Evolutionary conservation across 2,797 vertebrate species (phyloP), one percentile per base, ranked within the genome.

Genomic region (Tinamus major): DNA sequence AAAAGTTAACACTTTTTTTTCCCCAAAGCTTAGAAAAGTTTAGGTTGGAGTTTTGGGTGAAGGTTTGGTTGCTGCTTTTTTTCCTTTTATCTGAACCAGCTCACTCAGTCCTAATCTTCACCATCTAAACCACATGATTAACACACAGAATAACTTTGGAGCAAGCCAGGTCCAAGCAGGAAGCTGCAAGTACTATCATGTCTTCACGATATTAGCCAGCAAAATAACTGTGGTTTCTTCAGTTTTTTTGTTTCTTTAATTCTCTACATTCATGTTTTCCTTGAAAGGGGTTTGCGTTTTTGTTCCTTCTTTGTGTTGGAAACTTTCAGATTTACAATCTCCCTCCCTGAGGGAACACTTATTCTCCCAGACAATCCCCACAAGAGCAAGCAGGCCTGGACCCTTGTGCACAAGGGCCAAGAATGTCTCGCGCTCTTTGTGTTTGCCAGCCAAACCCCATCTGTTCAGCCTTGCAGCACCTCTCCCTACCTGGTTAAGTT

Each of bases 61-160:
- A 96, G 72, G 20, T 62, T 95, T 90, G 58, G 72, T 95, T 87
- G 75, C 65, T 94, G 94, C 75, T 79, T 95, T 89, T 89, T 33
- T 58, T 86, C 42, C 82, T 97, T 97, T 94, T 96, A 97, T 96
- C 95, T 96, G 86, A 92, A 95, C 49, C 84, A 96, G 93, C 95
- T 97, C 94, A 63, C 87, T 96, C 86, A 89, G 69, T 58, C 76
- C 83, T 97, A 96, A 97, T 97, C 97, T 96, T 93, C 82, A 92
- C 79, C 90, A 97, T 97, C 97, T 97, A 96, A 97, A 96, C 96
- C 96, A 94, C 97, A 97, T 91, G 88, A 97, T 97, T 97, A 97
- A 96, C 95, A 96, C 95, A 96, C 85, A 94, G 89, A 97, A 97
- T 94, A 92, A 96, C 93, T 96, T 95, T 88, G 95, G 95, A 97